These are phyloP conservation scores for Orthochromis indermauri DNA, from an alignment of 2,113 vertebrate species.

Conservation along the genomic window DNA sequence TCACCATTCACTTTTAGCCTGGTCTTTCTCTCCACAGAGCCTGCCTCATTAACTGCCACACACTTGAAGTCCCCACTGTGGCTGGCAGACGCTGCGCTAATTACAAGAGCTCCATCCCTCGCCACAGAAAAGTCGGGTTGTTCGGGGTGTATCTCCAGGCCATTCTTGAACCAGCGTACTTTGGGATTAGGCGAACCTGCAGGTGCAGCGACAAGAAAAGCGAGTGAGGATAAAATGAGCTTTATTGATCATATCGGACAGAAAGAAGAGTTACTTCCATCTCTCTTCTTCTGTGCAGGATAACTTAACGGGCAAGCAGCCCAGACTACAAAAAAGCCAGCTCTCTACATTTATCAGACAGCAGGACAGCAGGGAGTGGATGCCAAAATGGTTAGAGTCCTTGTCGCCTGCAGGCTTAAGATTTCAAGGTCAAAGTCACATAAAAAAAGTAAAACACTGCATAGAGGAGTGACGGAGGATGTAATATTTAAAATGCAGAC, in stretches of 20 bases:
- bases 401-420: conserved; percentile 2
- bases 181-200: conserved; percentile 76
- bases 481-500: conserved; percentile 1
- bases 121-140: conserved; percentile 63
- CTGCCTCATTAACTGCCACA: conserved; percentile 79
- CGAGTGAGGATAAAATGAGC: neutral
- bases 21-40: conserved; percentile 74
- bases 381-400: conserved; percentile 41
- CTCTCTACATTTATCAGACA: conserved; percentile 46
- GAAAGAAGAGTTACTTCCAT: conserved; percentile 30
- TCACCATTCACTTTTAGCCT: conserved; percentile 79
- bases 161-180: conserved; percentile 78
- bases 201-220: neutral
- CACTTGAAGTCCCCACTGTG: conserved; percentile 82
- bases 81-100: conserved; percentile 65
- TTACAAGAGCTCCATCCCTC: conserved; percentile 73
- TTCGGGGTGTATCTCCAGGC: conserved; percentile 65
- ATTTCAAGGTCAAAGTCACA: conserved; percentile 35
- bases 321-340: conserved; percentile 31
- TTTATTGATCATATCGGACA: conserved; percentile 22
- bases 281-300: neutral
- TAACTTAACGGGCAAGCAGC: conserved; percentile 13
- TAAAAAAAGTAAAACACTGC: conserved; percentile 3
- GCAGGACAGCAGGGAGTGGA: conserved; percentile 18
- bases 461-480: neutral